Conservation (phyloP, 2,113 vertebrate species). For the Trogon melanurus region DNA sequence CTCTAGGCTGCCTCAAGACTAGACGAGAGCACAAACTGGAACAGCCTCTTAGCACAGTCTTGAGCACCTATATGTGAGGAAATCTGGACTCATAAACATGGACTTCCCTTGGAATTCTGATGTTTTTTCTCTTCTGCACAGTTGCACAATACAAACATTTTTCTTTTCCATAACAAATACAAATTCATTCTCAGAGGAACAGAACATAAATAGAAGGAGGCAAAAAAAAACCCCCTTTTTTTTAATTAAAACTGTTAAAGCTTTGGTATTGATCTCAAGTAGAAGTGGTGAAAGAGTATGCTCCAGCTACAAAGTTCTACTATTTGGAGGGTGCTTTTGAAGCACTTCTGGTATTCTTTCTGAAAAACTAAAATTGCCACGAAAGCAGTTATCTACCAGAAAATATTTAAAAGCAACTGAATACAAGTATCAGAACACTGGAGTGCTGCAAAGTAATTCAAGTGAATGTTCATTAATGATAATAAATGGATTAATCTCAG, state of each 20-base stretch:
- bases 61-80: not conserved
- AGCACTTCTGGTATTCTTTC: not conserved
- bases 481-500: not conserved
- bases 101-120: not conserved
- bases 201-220: not conserved
- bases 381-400: not conserved
- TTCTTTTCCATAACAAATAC: not conserved
- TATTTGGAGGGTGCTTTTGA: not conserved
- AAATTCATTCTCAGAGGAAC: not conserved
- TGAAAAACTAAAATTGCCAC: not conserved
- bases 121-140: not conserved
- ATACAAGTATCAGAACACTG: not conserved
- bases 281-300: not conserved
- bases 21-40: not conserved
- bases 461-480: not conserved
- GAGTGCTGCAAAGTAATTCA: not conserved
- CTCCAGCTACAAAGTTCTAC: not conserved
- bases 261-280: not conserved
- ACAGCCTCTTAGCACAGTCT: not conserved
- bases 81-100: not conserved
- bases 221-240: not conserved
- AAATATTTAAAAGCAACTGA: not conserved
- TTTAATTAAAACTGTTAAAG: not conserved
- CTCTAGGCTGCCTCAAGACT: not conserved
- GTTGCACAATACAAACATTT: not conserved